Evolutionary conservation across 1,140 invertebrate species (phyloP).

Genomic region (Drosophila burlai): DNA sequence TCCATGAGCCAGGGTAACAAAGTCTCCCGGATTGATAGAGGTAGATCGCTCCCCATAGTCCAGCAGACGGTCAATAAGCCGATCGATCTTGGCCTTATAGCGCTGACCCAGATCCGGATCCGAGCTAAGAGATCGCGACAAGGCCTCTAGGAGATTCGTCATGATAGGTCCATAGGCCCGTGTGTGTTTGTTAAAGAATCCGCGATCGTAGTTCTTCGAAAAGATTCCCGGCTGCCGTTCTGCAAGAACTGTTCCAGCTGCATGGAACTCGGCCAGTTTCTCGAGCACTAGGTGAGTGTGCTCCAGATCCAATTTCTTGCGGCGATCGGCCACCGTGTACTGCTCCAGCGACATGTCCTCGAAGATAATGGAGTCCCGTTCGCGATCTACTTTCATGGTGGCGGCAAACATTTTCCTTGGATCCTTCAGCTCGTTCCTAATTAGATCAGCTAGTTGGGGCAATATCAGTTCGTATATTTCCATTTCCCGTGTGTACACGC

Average conservation of each 20-base stretch:
- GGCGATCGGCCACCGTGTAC: constrained; percentile 86
- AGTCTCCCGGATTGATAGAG: constrained; percentile 83
- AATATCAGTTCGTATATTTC: constrained; percentile 67
- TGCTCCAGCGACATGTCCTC: constrained; percentile 84
- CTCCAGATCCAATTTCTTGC: constrained; percentile 85
- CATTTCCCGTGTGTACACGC: constrained; percentile 67
- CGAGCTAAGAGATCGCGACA: constrained; percentile 42
- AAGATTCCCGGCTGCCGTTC: constrained; percentile 57
- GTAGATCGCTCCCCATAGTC: constrained; percentile 58
- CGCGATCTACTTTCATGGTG: constrained; percentile 69
- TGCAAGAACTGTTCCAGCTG: constrained; percentile 58
- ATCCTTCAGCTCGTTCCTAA: constrained; percentile 55
- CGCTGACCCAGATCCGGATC: constrained; percentile 33
- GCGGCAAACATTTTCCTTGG: constrained; percentile 66
- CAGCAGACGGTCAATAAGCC: constrained; percentile 49
- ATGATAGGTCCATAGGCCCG: constrained; percentile 50
- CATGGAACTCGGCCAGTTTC: constrained; percentile 87
- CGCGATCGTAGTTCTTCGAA: constrained; percentile 57
- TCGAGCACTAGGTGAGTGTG: constrained; percentile 86
- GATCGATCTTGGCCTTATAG: constrained; percentile 58
- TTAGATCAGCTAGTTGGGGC: constrained; percentile 53
- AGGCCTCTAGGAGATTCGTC: constrained; percentile 47
- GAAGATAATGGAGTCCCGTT: constrained; percentile 61
- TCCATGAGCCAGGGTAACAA: constrained; percentile 88
- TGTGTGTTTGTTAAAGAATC: constrained; percentile 67